Evolutionary conservation across 2,113 vertebrate genomes (phyloP).

Genomic region (Nestor notabilis): DNA sequence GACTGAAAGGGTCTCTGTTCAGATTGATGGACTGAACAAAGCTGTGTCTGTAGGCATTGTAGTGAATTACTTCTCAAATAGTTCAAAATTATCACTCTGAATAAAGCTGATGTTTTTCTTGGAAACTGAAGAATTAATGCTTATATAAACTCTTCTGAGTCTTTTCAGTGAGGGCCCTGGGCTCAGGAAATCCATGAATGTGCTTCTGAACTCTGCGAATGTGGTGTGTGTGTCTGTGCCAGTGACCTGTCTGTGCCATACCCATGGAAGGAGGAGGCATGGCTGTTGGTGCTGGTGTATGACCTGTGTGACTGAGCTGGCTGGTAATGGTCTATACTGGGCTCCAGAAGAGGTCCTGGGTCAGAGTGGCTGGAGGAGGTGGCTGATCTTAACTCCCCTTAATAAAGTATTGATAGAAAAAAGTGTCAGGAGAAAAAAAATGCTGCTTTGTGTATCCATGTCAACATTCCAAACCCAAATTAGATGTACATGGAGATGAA

Average conservation of each 20-base stretch:
- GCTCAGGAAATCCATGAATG: rapidly evolving
- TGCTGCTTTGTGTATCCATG: neutral
- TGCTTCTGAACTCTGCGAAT: neutral
- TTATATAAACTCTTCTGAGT: neutral
- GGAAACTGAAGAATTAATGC: neutral
- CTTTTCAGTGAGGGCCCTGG: neutral
- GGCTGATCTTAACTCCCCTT: neutral
- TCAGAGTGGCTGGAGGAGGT: neutral
- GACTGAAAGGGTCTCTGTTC: neutral
- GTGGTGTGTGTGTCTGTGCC: neutral
- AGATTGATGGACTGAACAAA: neutral
- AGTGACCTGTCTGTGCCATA: neutral
- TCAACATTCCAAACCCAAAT: neutral
- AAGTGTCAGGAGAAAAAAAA: neutral
- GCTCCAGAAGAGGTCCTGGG: neutral
- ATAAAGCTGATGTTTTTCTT: neutral
- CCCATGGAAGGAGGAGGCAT: neutral
- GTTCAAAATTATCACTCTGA: neutral
- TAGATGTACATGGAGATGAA: neutral
- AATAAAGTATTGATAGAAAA: neutral
- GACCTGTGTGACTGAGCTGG: neutral
- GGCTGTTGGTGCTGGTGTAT: neutral
- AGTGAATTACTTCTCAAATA: neutral
- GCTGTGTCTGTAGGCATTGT: neutral
- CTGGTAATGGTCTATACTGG: neutral